Conservation (phyloP, 2,797 vertebrate genomes). For the Capromys pilorides region DNA sequence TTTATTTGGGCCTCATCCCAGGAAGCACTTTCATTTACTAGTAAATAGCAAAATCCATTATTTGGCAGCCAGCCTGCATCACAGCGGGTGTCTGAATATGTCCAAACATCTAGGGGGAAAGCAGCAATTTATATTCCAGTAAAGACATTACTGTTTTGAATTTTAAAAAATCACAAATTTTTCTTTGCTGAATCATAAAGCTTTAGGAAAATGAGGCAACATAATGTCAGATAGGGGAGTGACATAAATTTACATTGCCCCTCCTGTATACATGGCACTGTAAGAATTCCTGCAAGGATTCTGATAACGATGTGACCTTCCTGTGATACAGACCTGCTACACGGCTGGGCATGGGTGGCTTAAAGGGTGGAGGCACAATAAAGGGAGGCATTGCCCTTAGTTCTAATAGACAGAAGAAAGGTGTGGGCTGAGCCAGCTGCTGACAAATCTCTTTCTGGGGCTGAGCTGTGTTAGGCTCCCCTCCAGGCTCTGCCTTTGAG, state of each 20-base stretch:
- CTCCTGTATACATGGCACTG: neutral
- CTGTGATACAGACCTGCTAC: neutral
- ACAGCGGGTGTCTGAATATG: constrained; percentile 89
- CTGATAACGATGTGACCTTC: neutral
- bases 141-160: constrained; percentile 52
- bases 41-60: constrained; percentile 92
- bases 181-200: constrained; percentile 61
- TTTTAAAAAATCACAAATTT: constrained; percentile 41
- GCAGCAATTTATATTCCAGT: constrained; percentile 69
- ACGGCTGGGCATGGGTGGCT: neutral
- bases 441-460: constrained; percentile 33
- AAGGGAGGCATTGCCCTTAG: neutral
- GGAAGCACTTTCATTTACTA: constrained; percentile 80
- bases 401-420: neutral
- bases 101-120: constrained; percentile 86
- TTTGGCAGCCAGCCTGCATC: constrained; percentile 88
- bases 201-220: constrained; percentile 59
- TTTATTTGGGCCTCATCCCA: constrained; percentile 83
- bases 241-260: neutral
- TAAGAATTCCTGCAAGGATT: neutral
- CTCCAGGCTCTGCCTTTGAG: neutral
- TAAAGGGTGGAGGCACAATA: neutral
- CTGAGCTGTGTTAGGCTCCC: neutral
- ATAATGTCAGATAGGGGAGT: neutral
- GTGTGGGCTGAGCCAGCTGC: neutral